Conservation (phyloP, 2,888 invertebrate genomes). For the Branchellion lobata region DNA sequence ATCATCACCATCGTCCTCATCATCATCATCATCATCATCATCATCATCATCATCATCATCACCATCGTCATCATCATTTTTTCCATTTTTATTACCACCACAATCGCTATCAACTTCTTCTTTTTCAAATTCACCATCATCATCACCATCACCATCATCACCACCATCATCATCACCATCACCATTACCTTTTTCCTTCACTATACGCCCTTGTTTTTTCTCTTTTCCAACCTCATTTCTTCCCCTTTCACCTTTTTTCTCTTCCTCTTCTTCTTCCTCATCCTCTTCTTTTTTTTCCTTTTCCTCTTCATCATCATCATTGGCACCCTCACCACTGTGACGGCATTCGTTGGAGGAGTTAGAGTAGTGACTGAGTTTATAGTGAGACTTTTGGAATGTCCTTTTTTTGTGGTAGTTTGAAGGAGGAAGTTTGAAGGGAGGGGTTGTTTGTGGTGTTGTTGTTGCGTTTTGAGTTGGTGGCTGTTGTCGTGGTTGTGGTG, state of each 20-base stretch:
- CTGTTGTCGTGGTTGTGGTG: too few relatives aligned
- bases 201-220: not conserved
- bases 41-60: not conserved
- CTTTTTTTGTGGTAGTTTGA: not conserved
- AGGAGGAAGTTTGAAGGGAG: too few relatives aligned
- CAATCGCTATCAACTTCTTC: not conserved
- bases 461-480: too few relatives aligned
- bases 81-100: too few relatives aligned
- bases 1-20: too few relatives aligned
- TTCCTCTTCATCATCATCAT: not conserved
- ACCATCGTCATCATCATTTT: too few relatives aligned
- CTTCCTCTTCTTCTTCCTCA: too few relatives aligned
- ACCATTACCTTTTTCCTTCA: not conserved
- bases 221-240: not conserved
- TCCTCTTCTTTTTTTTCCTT: not conserved
- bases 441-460: too few relatives aligned
- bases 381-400: not conserved
- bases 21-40: too few relatives aligned
- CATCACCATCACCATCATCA: not conserved
- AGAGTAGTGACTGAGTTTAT: conserved; percentile 17
- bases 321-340: too few relatives aligned
- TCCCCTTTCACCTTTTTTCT: too few relatives aligned
- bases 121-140: not conserved
- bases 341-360: too few relatives aligned
- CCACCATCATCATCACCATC: not conserved